Percentiles rank a stretch among this genome's conserved stretches.
These are phyloP conservation scores for Amphipoea oculea DNA, from an alignment of 2,888 invertebrate genomes.

Conservation along the genomic window DNA sequence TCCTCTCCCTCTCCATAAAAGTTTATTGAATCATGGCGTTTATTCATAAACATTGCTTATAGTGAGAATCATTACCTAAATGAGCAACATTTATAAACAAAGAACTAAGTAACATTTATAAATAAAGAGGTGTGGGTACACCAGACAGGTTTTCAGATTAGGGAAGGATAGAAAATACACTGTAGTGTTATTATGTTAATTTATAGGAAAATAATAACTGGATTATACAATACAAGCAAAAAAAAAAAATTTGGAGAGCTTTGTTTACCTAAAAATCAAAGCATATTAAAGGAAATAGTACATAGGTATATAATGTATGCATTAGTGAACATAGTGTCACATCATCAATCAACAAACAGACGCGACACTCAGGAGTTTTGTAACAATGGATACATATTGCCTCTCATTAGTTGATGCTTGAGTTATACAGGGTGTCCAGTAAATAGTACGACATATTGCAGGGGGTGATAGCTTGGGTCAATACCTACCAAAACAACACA, in stretches of 20 bases:
- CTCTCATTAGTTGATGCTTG: slow-evolving; percentile 7
- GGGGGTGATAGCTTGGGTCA: too few species aligned
- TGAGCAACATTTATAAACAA: too few species aligned
- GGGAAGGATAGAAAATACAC: slow-evolving; percentile 3
- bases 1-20: too few species aligned
- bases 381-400: not conserved
- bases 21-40: not conserved
- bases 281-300: not conserved
- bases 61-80: not conserved
- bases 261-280: not conserved
- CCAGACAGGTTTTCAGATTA: not conserved
- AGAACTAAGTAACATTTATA: not conserved
- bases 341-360: slow-evolving; percentile 4
- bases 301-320: not conserved
- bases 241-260: not conserved
- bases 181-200: not conserved
- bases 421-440: too few species aligned
- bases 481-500: too few species aligned
- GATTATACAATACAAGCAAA: slow-evolving; percentile 13
- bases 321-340: not conserved
- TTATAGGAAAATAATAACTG: slow-evolving; percentile 18
- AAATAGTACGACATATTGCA: too few species aligned
- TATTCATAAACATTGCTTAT: not conserved
- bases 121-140: not conserved
- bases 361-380: not conserved